Evolutionary conservation across 2,113 vertebrate species (phyloP).

Genomic region (Symphodus melops): DNA sequence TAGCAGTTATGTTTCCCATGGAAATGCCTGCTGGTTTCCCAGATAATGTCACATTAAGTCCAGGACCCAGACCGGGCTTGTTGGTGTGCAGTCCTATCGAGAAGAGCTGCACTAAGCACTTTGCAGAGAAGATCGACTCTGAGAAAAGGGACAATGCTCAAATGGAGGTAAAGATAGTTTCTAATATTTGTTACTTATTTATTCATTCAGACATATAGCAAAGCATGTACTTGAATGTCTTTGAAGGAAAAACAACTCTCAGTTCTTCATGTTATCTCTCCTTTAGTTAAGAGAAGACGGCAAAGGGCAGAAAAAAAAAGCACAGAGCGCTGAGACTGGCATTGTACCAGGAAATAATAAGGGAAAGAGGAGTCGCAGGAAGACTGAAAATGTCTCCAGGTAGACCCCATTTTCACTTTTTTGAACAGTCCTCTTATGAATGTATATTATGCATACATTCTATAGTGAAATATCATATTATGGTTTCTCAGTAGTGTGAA

Average conservation of each 20-base stretch:
- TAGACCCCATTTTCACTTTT: slow-evolving; percentile 37
- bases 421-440: not conserved
- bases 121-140: slow-evolving; percentile 58
- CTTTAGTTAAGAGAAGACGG: slow-evolving; percentile 80
- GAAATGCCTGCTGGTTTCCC: slow-evolving; percentile 90
- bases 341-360: slow-evolving; percentile 85
- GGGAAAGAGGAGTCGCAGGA: slow-evolving; percentile 92
- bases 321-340: slow-evolving; percentile 85
- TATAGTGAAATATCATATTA: not conserved
- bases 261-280: not conserved
- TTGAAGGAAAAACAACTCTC: not conserved
- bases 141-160: slow-evolving; percentile 75
- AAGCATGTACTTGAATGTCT: not conserved
- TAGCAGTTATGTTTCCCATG: slow-evolving; percentile 96
- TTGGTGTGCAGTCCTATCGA: slow-evolving; percentile 62
- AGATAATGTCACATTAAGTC: slow-evolving; percentile 82
- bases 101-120: slow-evolving; percentile 59
- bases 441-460: not conserved
- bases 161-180: slow-evolving; percentile 68
- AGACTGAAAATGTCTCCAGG: slow-evolving; percentile 78
- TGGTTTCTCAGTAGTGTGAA: not conserved
- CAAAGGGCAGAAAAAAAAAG: slow-evolving; percentile 86
- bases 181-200: not conserved
- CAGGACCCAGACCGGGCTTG: slow-evolving; percentile 75
- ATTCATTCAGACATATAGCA: not conserved